These are phyloP conservation scores for Eremobia ochroleuca DNA, from an alignment of 2,888 invertebrate genomes.

Conservation along the genomic window DNA sequence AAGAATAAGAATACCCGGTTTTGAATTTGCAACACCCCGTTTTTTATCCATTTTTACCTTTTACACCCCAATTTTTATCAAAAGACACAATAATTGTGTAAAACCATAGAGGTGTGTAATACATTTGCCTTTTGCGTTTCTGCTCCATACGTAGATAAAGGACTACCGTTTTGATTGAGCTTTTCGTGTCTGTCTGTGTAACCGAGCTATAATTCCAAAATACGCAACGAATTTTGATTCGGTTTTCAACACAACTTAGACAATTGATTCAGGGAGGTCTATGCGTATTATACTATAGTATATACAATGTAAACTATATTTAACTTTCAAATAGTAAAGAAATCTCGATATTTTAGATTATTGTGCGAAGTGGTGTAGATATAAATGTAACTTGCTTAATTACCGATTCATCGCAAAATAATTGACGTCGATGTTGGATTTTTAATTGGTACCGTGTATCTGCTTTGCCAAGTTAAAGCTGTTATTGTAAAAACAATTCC, in stretches of 20 bases:
- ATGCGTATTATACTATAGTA: too few relatives aligned
- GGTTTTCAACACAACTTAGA: not conserved
- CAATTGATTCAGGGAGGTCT: not conserved
- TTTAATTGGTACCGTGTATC: conserved; percentile 26
- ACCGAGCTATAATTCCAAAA: not conserved
- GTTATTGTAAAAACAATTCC: not conserved
- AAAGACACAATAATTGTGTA: not conserved
- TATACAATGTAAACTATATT: too few relatives aligned
- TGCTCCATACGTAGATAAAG: not conserved
- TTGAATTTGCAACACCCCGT: too few relatives aligned
- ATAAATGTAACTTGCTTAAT: conserved; percentile 6
- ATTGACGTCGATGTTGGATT: conserved; percentile 13
- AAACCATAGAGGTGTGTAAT: too few relatives aligned
- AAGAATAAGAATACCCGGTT: too few relatives aligned
- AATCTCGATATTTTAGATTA: not conserved
- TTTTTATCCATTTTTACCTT: too few relatives aligned
- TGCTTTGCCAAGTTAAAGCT: not conserved
- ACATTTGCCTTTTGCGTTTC: not conserved
- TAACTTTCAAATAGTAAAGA: not conserved
- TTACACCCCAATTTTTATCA: too few relatives aligned
- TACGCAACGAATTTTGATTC: not conserved
- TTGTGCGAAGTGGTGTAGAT: too few relatives aligned
- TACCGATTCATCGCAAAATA: conserved; percentile 11
- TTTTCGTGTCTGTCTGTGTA: not conserved
- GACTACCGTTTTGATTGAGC: not conserved